Evolutionary conservation across 1,140 invertebrate species (phyloP).

Genomic region (Halotydeus destructor): DNA sequence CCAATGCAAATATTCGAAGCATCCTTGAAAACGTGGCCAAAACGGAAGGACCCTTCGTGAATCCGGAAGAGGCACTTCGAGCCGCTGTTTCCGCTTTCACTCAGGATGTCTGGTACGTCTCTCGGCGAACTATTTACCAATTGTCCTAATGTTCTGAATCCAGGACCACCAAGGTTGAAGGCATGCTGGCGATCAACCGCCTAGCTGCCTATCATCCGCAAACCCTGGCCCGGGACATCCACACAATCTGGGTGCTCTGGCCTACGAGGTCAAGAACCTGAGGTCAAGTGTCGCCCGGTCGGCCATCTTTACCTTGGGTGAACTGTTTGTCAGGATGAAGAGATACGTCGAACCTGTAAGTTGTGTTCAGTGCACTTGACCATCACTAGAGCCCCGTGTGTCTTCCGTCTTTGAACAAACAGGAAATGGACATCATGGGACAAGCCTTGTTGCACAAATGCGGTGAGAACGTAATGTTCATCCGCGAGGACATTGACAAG

Average conservation of each 20-base stretch:
- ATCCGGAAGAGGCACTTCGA: slow-evolving; percentile 37
- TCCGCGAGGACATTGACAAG: slow-evolving; percentile 60
- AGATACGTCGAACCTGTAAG: slow-evolving; percentile 50
- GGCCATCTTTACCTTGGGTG: slow-evolving; percentile 51
- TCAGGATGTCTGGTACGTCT: slow-evolving; percentile 45
- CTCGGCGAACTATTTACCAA: background rate
- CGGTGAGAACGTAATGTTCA: slow-evolving; percentile 76
- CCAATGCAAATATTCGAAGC: slow-evolving; percentile 14
- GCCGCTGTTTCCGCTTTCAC: slow-evolving; percentile 42
- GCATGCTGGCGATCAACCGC: slow-evolving; percentile 44
- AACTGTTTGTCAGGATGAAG: slow-evolving; percentile 44
- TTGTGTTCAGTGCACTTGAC: slow-evolving; percentile 12
- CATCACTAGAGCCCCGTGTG: slow-evolving; percentile 1
- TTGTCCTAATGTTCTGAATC: slow-evolving; percentile 11
- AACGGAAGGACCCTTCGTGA: slow-evolving; percentile 28
- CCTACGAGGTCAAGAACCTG: slow-evolving; percentile 51
- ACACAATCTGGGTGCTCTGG: slow-evolving; percentile 43
- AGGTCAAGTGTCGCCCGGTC: slow-evolving; percentile 69
- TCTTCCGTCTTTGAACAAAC: slow-evolving; percentile 15
- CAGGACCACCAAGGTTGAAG: slow-evolving; percentile 59
- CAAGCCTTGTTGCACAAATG: slow-evolving; percentile 57
- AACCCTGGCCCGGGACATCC: slow-evolving; percentile 32
- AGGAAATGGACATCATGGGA: slow-evolving; percentile 67
- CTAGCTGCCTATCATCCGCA: slow-evolving; percentile 48
- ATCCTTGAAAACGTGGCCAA: slow-evolving; percentile 14